Conservation (phyloP, 1,140 invertebrate species). For the Papilio polytes region DNA sequence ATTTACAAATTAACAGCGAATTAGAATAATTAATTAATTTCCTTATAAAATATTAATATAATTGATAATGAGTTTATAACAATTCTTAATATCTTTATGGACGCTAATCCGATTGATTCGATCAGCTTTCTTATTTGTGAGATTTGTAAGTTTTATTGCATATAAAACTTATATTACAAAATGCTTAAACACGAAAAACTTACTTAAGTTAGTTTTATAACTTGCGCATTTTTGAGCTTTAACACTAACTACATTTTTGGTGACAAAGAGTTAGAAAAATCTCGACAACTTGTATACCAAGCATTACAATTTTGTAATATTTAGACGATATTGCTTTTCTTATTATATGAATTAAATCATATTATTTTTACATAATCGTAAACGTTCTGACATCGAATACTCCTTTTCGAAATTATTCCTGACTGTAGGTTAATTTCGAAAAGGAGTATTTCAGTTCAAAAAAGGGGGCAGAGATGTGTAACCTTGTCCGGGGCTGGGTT, state of each 20-base stretch:
- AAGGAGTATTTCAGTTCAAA: conserved; percentile 88
- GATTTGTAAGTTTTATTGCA: not conserved
- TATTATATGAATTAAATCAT: not conserved
- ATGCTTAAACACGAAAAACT: not conserved
- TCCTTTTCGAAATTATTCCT: conserved; percentile 81
- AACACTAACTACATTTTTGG: not conserved
- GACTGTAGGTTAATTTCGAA: conserved; percentile 79
- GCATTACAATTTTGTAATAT: not conserved
- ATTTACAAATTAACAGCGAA: not conserved
- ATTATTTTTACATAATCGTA: conserved; percentile 29
- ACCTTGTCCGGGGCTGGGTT: conserved; percentile 84
- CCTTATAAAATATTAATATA: too few species aligned
- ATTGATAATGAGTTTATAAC: not conserved
- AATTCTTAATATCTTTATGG: not conserved
- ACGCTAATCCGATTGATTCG: not conserved
- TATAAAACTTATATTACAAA: not conserved
- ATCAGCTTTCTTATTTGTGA: not conserved
- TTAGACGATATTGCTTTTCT: conserved; percentile 9
- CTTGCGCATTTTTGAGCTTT: conserved; percentile 18
- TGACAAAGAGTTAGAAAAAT: not conserved
- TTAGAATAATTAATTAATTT: not conserved
- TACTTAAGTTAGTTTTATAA: not conserved
- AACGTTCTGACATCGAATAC: conserved; percentile 57
- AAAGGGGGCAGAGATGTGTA: conserved; percentile 90
- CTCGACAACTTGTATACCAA: not conserved